Evolutionary conservation across 2,113 vertebrate genomes (phyloP).

Genomic region (Shinisaurus crocodilurus): DNA sequence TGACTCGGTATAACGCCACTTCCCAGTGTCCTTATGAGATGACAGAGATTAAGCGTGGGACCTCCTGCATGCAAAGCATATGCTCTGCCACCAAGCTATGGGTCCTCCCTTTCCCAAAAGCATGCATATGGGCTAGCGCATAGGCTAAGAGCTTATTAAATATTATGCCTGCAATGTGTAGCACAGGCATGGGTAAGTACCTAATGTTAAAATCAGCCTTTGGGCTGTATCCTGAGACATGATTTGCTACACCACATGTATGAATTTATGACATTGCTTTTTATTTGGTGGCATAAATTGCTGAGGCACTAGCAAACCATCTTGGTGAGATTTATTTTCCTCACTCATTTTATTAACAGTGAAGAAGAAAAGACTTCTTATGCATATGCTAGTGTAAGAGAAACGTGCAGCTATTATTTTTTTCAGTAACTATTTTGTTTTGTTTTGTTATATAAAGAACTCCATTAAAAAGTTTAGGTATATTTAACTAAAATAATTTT

Average conservation of each 20-base stretch:
- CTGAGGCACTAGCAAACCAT: conserved; percentile 10
- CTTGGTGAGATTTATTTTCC: conserved; percentile 11
- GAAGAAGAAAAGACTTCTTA: not conserved
- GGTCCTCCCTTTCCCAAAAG: too few relatives aligned
- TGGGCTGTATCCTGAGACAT: conserved; percentile 1
- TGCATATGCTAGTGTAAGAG: conserved; percentile 11
- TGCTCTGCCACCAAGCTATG: not conserved
- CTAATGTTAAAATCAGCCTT: not conserved
- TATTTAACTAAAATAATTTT: conserved; percentile 32
- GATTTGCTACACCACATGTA: not conserved
- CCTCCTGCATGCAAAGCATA: not conserved
- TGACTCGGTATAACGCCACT: too few relatives aligned
- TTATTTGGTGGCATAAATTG: not conserved
- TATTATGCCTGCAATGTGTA: not conserved
- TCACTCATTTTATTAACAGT: not conserved
- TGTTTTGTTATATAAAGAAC: not conserved
- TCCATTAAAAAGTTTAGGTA: conserved; percentile 1
- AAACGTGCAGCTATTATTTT: not conserved
- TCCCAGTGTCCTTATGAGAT: too few relatives aligned
- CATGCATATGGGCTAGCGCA: not conserved
- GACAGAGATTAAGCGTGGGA: not conserved
- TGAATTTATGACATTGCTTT: not conserved
- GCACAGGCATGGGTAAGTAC: not conserved
- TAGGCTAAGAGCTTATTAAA: not conserved
- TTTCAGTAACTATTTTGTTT: not conserved